These are phyloP conservation scores for Eurois occulta DNA, from an alignment of 2,888 invertebrate genomes.

Conservation along the genomic window DNA sequence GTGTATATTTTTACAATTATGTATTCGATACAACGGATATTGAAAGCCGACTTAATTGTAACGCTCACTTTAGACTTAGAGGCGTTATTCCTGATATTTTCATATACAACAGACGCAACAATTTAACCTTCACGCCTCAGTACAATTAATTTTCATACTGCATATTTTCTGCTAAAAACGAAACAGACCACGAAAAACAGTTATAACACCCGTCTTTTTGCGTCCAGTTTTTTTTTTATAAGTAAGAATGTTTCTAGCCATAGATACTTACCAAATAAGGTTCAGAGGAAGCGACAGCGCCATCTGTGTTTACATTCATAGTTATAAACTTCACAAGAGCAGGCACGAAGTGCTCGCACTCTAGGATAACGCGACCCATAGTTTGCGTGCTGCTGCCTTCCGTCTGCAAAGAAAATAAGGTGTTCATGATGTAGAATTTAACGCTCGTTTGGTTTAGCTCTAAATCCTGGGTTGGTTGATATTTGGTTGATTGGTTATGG, in stretches of 20 bases:
- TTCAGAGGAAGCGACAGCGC: conserved; percentile 82
- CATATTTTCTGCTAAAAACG: background rate
- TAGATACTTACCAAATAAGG: conserved; percentile 82
- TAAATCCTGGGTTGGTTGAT: no score
- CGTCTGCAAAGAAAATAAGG: conserved; percentile 70
- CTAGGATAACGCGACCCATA: conserved; percentile 92
- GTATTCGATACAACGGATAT: no score
- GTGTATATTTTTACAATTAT: background rate
- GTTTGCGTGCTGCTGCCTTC: conserved; percentile 88
- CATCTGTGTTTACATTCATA: conserved; percentile 88
- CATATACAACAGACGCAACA: background rate
- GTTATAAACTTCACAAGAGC: conserved; percentile 92
- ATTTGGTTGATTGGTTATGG: no score
- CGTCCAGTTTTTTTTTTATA: no score
- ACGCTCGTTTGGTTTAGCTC: no score
- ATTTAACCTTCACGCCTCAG: background rate
- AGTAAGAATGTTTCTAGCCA: no score
- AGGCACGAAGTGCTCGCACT: conserved; percentile 92
- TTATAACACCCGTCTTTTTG: background rate
- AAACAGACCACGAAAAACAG: background rate
- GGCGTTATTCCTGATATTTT: background rate
- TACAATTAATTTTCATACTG: background rate
- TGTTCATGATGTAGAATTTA: no score
- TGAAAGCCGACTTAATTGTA: no score
- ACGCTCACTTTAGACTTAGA: no score